phyloP scores from a whole-genome alignment of 2,888 invertebrate species.

The Willowsia nigromaculata region DNA sequence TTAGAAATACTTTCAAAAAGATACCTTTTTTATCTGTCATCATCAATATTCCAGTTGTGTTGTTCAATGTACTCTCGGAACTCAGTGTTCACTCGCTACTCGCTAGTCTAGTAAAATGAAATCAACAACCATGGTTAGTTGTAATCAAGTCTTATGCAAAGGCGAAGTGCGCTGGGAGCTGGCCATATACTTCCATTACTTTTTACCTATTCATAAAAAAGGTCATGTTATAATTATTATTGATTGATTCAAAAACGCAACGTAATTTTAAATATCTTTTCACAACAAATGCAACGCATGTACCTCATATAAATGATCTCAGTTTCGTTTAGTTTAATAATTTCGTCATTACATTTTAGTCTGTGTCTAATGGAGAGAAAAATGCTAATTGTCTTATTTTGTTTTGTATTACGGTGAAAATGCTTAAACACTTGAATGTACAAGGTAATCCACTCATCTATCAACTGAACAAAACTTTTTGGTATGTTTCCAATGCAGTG shows the following conservation, averaged over 20 bases:
- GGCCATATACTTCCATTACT: slow-evolving; percentile 2
- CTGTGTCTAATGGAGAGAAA: too few relatives aligned
- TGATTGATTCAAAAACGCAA: not conserved
- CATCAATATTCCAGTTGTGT: not conserved
- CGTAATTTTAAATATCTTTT: not conserved
- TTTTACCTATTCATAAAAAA: not conserved
- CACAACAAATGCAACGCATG: slow-evolving; percentile 34
- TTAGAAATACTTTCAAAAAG: not conserved
- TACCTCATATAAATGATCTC: slow-evolving; percentile 46
- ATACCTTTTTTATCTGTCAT: not conserved
- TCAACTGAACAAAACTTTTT: slow-evolving; percentile 29
- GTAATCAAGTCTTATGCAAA: not conserved
- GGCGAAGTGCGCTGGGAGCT: not conserved
- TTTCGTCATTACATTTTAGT: too few relatives aligned
- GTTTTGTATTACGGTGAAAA: not conserved
- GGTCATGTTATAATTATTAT: not conserved
- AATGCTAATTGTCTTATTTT: too few relatives aligned
- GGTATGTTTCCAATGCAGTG: not conserved
- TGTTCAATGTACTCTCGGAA: not conserved
- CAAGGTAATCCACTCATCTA: slow-evolving; percentile 41
- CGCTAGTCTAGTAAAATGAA: not conserved
- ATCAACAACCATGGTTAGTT: not conserved
- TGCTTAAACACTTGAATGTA: slow-evolving; percentile 18
- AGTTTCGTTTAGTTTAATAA: not conserved
- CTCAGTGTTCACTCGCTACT: slow-evolving; percentile 10